These are phyloP conservation scores for Brenthis hecate DNA, from an alignment of 2,888 invertebrate species.

Conservation along the genomic window DNA sequence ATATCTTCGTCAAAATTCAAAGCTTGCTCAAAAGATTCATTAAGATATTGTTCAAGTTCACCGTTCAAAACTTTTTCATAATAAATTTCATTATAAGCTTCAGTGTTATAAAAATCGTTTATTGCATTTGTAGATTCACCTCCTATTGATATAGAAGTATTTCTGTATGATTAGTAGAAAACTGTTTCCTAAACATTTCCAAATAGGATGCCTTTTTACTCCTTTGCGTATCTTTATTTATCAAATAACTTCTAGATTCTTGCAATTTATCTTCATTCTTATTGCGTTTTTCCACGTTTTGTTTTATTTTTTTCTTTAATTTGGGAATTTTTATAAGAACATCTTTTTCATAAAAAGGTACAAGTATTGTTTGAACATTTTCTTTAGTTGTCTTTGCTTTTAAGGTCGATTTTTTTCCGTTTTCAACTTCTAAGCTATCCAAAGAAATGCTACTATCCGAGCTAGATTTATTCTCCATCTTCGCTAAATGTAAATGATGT, in stretches of 20 bases:
- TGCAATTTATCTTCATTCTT: slow-evolving; percentile 44
- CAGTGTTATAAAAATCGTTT: slow-evolving; percentile 67
- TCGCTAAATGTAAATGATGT: slow-evolving; percentile 37
- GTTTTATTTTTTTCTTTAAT: slow-evolving; percentile 50
- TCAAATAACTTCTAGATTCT: slow-evolving; percentile 56
- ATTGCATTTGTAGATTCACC: slow-evolving; percentile 50
- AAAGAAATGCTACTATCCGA: slow-evolving; percentile 64
- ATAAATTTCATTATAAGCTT: slow-evolving; percentile 72
- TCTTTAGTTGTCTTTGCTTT: slow-evolving; percentile 50
- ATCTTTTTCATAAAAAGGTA: slow-evolving; percentile 77
- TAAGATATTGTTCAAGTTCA: slow-evolving; percentile 53
- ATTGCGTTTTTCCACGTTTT: slow-evolving; percentile 42
- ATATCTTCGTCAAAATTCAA: slow-evolving; percentile 48
- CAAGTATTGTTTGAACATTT: slow-evolving; percentile 70
- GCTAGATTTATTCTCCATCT: slow-evolving; percentile 61
- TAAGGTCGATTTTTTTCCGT: slow-evolving; percentile 48
- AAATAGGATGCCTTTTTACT: slow-evolving; percentile 58
- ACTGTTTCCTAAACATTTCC: slow-evolving; percentile 70
- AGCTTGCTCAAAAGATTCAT: slow-evolving; percentile 58
- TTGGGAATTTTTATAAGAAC: slow-evolving; percentile 71
- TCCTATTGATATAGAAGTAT: slow-evolving; percentile 65
- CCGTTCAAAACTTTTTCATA: slow-evolving; percentile 66
- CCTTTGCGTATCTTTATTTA: slow-evolving; percentile 59
- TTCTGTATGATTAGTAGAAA: slow-evolving; percentile 52
- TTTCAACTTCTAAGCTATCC: slow-evolving; percentile 67